phyloP scores from a whole-genome alignment of 2,113 vertebrate genomes.

The Gnathonemus echidnorhynchus region DNA sequence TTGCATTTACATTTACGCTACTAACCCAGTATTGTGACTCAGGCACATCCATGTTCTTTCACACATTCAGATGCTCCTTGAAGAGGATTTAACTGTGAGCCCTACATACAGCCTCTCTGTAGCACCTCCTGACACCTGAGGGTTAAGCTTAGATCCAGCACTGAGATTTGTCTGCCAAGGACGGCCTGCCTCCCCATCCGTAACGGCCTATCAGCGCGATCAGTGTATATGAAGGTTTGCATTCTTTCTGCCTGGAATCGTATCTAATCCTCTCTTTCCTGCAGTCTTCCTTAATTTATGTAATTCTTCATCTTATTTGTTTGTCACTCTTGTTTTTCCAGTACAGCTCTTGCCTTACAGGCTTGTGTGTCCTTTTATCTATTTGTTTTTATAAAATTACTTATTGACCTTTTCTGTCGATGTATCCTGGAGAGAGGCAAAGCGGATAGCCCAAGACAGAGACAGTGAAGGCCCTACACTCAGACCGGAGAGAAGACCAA shows the following conservation, averaged over 20 bases:
- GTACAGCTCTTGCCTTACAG: neutral
- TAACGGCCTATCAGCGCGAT: neutral
- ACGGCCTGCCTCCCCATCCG: neutral
- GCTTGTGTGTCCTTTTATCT: neutral
- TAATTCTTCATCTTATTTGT: neutral
- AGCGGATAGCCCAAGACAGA: neutral
- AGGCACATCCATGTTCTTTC: neutral
- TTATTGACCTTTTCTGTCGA: neutral
- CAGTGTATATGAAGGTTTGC: neutral
- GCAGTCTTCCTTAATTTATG: neutral
- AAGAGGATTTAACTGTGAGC: neutral
- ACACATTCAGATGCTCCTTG: neutral
- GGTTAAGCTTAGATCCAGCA: neutral
- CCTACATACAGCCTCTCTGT: neutral
- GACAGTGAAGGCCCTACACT: neutral
- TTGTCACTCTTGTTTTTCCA: neutral
- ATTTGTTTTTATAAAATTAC: neutral
- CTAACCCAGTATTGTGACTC: neutral
- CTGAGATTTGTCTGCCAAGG: neutral
- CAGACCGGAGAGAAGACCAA: accelerated
- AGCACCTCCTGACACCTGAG: neutral
- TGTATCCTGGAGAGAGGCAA: neutral
- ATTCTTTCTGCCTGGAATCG: neutral
- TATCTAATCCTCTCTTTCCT: neutral
- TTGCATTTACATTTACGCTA: neutral